phyloP scores from a whole-genome alignment of 1,140 invertebrate genomes.

The Drosophila setifemur region DNA sequence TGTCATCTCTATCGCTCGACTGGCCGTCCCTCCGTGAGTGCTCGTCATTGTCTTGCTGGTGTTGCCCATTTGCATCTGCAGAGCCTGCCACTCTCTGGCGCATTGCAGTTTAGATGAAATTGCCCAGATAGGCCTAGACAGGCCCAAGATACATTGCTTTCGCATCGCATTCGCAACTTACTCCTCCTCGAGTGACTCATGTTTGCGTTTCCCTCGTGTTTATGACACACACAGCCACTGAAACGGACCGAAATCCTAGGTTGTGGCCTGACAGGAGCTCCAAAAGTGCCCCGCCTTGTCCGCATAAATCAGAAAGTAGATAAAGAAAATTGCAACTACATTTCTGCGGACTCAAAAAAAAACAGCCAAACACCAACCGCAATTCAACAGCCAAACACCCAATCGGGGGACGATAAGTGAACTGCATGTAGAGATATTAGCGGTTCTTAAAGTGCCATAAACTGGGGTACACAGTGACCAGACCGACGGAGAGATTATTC shows the following conservation, averaged over 20 bases:
- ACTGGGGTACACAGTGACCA: background rate
- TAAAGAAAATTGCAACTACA: slow-evolving; percentile 63
- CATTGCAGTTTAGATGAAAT: slow-evolving; percentile 71
- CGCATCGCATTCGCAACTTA: slow-evolving; percentile 8
- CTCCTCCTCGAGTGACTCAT: slow-evolving; percentile 36
- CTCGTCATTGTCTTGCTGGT: slow-evolving; percentile 39
- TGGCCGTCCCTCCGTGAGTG: slow-evolving; percentile 1
- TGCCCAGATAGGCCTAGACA: slow-evolving; percentile 45
- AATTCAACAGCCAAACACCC: slow-evolving; percentile 9
- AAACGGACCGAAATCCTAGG: slow-evolving; percentile 5
- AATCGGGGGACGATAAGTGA: slow-evolving; percentile 34
- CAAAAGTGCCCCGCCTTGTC: slow-evolving; percentile 28
- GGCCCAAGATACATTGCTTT: slow-evolving; percentile 34
- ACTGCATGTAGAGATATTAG: slow-evolving; percentile 48
- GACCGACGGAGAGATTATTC: too few species aligned
- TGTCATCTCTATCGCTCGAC: background rate
- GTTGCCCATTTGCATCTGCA: slow-evolving; percentile 51
- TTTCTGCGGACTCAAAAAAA: slow-evolving; percentile 2
- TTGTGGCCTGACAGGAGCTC: slow-evolving; percentile 16
- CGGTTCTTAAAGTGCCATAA: slow-evolving; percentile 40
- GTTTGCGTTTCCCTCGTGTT: slow-evolving; percentile 21
- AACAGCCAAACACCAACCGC: background rate
- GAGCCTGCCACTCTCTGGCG: slow-evolving; percentile 16
- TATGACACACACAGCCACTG: slow-evolving; percentile 37
- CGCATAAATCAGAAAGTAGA: slow-evolving; percentile 63